A percentile compares a stretch with the other conserved stretches of the same genome.
These are phyloP conservation scores for Gymnogyps californianus DNA, from an alignment of 2,113 vertebrate species.

Conservation along the genomic window DNA sequence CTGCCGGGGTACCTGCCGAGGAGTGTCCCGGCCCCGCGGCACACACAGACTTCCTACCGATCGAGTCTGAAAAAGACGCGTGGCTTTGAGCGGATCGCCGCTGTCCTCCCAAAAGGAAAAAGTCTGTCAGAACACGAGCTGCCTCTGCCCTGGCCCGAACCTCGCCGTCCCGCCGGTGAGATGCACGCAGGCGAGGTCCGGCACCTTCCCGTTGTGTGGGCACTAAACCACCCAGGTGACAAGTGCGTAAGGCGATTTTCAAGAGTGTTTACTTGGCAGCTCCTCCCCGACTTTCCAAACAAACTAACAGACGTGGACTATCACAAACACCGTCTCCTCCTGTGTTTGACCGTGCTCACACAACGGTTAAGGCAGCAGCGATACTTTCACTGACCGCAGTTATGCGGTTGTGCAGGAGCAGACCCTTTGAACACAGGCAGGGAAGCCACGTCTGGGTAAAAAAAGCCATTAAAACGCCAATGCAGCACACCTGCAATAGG, in stretches of 20 bases:
- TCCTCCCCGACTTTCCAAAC: background rate
- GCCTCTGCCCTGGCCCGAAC: background rate
- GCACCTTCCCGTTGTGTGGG: background rate
- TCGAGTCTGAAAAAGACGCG: fast-evolving
- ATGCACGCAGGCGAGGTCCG: fast-evolving
- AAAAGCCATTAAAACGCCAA: background rate
- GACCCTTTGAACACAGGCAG: background rate
- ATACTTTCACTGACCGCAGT: background rate
- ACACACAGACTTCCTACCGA: background rate
- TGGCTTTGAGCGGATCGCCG: too few relatives aligned
- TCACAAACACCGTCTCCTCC: background rate
- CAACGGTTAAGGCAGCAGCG: background rate
- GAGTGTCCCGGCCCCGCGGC: background rate
- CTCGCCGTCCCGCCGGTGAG: background rate
- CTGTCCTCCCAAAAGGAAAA: background rate
- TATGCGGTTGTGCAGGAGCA: background rate
- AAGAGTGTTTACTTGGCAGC: background rate
- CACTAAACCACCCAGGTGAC: background rate
- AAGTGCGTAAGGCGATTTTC: too few relatives aligned
- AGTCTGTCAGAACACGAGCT: background rate
- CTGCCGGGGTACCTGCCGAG: too few relatives aligned
- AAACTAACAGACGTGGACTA: background rate
- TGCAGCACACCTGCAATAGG: background rate
- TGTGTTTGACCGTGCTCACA: background rate
- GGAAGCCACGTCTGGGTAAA: background rate